Evolutionary conservation across 2,797 vertebrate genomes (phyloP).

Genomic region (Schizopygopsis malacanthus): DNA sequence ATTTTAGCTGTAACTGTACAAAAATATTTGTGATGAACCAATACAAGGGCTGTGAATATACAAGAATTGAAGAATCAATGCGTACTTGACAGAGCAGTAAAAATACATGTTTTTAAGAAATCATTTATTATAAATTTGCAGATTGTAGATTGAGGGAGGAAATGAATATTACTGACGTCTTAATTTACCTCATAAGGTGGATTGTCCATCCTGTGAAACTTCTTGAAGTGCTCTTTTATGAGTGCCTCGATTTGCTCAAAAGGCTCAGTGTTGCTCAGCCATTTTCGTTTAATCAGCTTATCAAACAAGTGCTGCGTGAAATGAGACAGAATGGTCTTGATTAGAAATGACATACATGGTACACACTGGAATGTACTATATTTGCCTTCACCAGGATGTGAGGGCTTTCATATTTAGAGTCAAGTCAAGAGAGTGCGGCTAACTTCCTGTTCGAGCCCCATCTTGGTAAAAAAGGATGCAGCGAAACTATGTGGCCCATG

Average conservation of each 20-base stretch:
- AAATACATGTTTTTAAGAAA: not conserved
- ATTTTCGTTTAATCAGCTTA: constrained; percentile 89
- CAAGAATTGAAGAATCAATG: not conserved
- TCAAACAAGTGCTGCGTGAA: constrained; percentile 81
- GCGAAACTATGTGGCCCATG: constrained; percentile 38
- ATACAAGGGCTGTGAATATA: not conserved
- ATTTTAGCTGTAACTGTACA: not conserved
- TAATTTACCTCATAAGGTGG: constrained; percentile 86
- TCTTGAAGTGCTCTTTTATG: constrained; percentile 81
- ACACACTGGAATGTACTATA: constrained; percentile 30
- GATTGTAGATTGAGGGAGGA: not conserved
- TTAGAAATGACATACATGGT: constrained; percentile 37
- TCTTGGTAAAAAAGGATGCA: constrained; percentile 52
- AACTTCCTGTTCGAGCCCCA: constrained; percentile 60
- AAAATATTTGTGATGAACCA: not conserved
- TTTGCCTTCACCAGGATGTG: constrained; percentile 40
- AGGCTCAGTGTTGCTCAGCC: constrained; percentile 84
- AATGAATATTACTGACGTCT: not conserved
- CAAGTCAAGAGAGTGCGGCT: constrained; percentile 46
- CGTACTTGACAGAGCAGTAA: not conserved
- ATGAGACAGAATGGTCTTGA: constrained; percentile 25
- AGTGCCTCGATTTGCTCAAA: constrained; percentile 83
- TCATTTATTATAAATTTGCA: not conserved
- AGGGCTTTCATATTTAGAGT: constrained; percentile 52
- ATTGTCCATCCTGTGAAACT: constrained; percentile 81